Conservation (phyloP, 2,888 invertebrate genomes). For the Euclidia mi region DNA sequence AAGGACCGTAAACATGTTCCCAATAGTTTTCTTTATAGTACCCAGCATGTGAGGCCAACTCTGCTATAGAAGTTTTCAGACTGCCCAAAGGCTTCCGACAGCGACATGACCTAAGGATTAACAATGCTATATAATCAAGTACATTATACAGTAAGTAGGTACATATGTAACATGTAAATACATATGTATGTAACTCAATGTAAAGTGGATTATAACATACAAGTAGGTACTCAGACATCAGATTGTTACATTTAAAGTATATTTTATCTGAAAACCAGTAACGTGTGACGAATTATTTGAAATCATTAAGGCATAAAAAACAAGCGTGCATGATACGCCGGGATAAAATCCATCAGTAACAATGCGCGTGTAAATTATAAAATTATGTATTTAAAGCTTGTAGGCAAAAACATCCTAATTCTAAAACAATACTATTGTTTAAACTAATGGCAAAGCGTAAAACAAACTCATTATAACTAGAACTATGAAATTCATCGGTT, state of each 20-base stretch:
- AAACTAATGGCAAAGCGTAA: conserved; percentile 1
- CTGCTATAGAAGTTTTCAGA: too few species aligned
- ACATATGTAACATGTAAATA: background rate
- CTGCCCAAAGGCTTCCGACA: too few species aligned
- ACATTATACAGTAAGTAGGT: too few species aligned
- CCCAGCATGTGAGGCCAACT: too few species aligned
- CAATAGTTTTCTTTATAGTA: too few species aligned
- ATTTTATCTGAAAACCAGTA: conserved; percentile 46
- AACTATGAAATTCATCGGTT: conserved; percentile 1
- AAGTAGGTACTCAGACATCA: conserved; percentile 17
- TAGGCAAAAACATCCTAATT: conserved; percentile 7
- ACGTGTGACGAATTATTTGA: conserved; percentile 53
- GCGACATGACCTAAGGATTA: too few species aligned
- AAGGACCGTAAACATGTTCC: too few species aligned
- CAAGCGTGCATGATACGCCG: conserved; percentile 47
- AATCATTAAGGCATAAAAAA: conserved; percentile 53
- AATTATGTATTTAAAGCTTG: conserved; percentile 23
- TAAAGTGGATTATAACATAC: conserved; percentile 21
- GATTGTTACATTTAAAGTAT: conserved; percentile 49
- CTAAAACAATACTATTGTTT: conserved; percentile 7
- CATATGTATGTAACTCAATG: conserved; percentile 10
- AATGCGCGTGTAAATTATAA: conserved; percentile 39
- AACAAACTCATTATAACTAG: conserved; percentile 1
- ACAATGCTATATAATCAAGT: too few species aligned
- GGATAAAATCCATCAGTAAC: conserved; percentile 49